Evolutionary conservation across 2,797 vertebrate genomes (phyloP).

Genomic region (Avahi laniger): DNA sequence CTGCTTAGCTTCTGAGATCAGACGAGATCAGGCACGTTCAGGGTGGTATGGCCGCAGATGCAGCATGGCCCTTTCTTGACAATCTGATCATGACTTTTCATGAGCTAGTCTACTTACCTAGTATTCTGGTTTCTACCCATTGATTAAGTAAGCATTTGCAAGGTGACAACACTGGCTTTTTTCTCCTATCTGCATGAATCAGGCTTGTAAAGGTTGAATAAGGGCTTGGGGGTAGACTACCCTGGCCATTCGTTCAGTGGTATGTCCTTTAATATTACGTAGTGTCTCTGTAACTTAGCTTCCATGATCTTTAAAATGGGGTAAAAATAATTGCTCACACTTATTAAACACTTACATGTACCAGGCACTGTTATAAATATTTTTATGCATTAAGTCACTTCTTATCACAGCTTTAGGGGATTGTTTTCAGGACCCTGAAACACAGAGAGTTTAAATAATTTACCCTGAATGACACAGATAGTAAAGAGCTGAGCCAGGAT

Average conservation of each 20-base stretch:
- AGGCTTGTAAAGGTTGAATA: background rate
- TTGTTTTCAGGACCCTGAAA: background rate
- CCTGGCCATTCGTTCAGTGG: background rate
- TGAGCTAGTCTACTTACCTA: background rate
- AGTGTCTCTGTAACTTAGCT: background rate
- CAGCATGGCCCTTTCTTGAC: background rate
- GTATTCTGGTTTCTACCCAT: background rate
- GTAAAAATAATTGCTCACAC: background rate
- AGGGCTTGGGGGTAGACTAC: background rate
- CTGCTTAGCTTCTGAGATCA: no score
- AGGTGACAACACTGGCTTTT: background rate
- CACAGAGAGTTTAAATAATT: background rate
- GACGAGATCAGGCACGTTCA: no score
- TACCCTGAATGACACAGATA: background rate
- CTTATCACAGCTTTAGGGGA: background rate
- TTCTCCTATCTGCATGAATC: background rate
- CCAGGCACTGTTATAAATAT: background rate
- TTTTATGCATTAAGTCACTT: background rate
- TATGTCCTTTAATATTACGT: background rate
- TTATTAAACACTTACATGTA: background rate
- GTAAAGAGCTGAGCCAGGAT: background rate
- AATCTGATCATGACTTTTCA: background rate
- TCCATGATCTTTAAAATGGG: constrained; percentile 6
- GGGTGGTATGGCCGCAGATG: no score
- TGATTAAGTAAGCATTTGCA: background rate